phyloP scores from a whole-genome alignment of 2,797 vertebrate genomes.

The Peromyscus eremicus region DNA sequence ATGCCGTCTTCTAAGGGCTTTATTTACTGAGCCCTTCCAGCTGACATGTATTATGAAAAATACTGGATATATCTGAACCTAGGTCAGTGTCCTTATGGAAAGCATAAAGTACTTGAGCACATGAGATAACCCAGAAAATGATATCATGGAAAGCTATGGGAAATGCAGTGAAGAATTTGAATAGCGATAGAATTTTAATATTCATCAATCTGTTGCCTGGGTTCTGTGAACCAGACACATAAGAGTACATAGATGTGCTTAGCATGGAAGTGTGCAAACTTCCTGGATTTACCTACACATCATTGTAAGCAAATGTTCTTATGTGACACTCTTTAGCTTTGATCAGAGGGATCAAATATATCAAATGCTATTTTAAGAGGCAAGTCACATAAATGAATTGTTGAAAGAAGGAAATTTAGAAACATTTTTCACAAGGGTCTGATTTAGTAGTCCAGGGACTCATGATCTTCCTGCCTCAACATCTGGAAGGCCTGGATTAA shows the following conservation, averaged over 20 bases:
- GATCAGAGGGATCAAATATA: background rate
- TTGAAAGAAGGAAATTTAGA: background rate
- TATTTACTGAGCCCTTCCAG: slow-evolving; percentile 26
- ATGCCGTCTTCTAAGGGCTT: background rate
- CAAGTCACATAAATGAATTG: background rate
- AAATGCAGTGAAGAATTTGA: background rate
- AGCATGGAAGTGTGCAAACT: background rate
- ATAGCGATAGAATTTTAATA: background rate
- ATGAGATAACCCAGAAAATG: slow-evolving; percentile 8
- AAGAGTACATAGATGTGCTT: background rate
- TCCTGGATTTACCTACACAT: background rate
- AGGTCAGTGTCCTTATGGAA: slow-evolving; percentile 3
- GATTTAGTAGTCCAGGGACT: background rate
- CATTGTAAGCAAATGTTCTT: background rate
- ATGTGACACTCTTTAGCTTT: background rate
- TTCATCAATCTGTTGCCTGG: background rate
- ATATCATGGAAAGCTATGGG: background rate
- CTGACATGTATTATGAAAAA: slow-evolving; percentile 29
- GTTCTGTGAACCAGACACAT: background rate
- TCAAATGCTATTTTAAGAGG: background rate
- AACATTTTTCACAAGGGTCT: background rate
- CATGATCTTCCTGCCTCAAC: background rate
- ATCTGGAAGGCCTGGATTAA: background rate
- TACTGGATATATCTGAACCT: background rate
- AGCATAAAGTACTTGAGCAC: background rate